Percentiles rank a stretch among this genome's conserved stretches.
Evolutionary conservation across 1,140 invertebrate species (phyloP).

Genomic region (Temnothorax longispinosus): DNA sequence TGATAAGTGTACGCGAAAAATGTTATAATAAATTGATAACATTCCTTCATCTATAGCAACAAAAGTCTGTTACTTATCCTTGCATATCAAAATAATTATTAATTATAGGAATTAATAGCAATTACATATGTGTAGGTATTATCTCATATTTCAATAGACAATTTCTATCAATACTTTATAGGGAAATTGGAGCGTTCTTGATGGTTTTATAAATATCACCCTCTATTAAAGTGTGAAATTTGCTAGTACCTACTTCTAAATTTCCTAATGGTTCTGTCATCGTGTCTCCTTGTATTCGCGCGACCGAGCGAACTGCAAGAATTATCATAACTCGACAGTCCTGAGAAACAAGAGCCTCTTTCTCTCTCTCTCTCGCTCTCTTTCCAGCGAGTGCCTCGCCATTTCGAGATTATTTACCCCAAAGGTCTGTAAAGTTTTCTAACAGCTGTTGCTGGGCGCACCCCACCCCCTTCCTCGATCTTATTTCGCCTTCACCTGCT

Average conservation of each 20-base stretch:
- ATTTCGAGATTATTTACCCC: constrained; percentile 53
- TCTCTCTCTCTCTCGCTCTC: not conserved
- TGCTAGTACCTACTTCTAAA: not conserved
- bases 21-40: not conserved
- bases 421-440: constrained; percentile 63
- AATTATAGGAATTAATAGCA: not conserved
- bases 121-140: not conserved
- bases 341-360: constrained; percentile 23
- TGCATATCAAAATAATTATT: not conserved
- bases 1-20: not conserved
- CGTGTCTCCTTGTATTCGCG: not conserved
- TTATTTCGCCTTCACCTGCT: constrained; percentile 64
- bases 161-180: not conserved
- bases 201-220: not conserved
- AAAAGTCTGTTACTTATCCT: not conserved
- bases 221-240: not conserved
- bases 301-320: constrained; percentile 35
- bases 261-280: not conserved
- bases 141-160: not conserved
- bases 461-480: constrained; percentile 26
- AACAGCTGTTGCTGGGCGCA: constrained; percentile 55
- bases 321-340: constrained; percentile 64
- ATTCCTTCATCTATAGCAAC: not conserved
- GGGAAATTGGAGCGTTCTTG: not conserved
- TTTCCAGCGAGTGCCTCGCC: constrained; percentile 21